Base-by-base conservation (phyloP, 2,113 vertebrate genomes). In the Anoplopoma fimbria region DNA sequence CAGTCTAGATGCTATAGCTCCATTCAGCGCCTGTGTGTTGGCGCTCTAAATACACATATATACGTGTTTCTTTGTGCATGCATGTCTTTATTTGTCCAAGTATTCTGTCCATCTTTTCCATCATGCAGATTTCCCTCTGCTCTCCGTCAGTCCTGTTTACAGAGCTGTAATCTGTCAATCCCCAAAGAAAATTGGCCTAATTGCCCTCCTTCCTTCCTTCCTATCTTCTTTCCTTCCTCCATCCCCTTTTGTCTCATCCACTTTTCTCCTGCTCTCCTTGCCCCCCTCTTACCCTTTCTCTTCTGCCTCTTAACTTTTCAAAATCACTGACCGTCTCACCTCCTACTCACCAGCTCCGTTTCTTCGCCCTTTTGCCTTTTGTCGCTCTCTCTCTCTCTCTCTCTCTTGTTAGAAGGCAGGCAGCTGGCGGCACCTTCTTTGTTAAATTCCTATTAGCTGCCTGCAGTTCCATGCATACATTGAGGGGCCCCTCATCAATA, bases 391-490 rank as follows among this genome's bases (percentile, higher is more conserved):
- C 47, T 51, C 25, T 29, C 9, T 55, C 51, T 38, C n/a, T 38
- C 60, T 47, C 29, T 19, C 21, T 64, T 58, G 38, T 57, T 58
- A 23, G 62, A 76, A 55, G 72, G 62, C 61, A 34, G n/a, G 12
- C 57, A 63, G 53, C 29, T 42, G 45, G 53, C 58, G 25, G 27
- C 23, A 29, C 33, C 36, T 4, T 68, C 23, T 53, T 75, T 60
- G 63, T 68, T 38, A 42, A 70, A 70, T 75, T 77, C 27, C 19
- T 45, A 49, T 83, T 75, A 72, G 27, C 53, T 63, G 14, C 40
- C 29, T 55, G 12, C 60, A 27, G 58, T 47, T 77, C 60, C 40
- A 65, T 42, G n/a, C 64, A 6, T 62, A 8, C 31, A 34, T 63
- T 83, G 15, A 61, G 12, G 40, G 34, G 29, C 19, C 25, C 1